phyloP scores from a whole-genome alignment of 2,797 vertebrate species.

The Kryptolebias ocellatus region DNA sequence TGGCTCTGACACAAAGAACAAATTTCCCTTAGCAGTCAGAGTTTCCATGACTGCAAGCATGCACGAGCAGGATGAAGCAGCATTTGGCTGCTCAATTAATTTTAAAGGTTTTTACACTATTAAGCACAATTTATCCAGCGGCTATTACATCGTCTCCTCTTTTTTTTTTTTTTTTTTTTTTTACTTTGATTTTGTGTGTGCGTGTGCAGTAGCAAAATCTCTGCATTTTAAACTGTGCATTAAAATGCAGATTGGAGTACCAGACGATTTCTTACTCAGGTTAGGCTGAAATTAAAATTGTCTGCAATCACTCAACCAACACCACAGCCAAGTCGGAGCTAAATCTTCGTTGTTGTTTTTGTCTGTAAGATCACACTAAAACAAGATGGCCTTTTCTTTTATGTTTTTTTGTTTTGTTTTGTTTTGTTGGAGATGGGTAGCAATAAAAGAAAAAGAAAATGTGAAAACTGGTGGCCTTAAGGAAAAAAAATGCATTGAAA shows the following conservation, averaged over 20 bases:
- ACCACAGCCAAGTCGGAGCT: constrained; percentile 17
- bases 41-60: constrained; percentile 54
- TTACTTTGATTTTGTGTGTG: constrained; percentile 62
- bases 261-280: constrained; percentile 31
- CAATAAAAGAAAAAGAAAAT: too few species aligned
- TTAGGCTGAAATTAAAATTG: constrained; percentile 29
- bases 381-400: background rate
- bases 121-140: constrained; percentile 67
- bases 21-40: constrained; percentile 50
- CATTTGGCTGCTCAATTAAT: constrained; percentile 73
- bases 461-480: too few species aligned
- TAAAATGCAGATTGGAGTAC: constrained; percentile 30
- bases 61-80: constrained; percentile 58
- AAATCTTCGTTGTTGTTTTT: background rate
- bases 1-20: constrained; percentile 44
- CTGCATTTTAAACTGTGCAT: constrained; percentile 49
- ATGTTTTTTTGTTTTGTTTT: background rate
- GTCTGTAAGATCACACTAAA: background rate
- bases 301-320: constrained; percentile 22
- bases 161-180: constrained; percentile 26
- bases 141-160: constrained; percentile 43
- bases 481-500: too few species aligned
- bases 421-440: too few species aligned
- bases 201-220: constrained; percentile 55
- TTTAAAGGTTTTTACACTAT: constrained; percentile 74